A percentile compares a stretch with the other conserved stretches of the same genome.
Conservation (phyloP, 2,797 vertebrate species). For the Tragopan temminckii region DNA sequence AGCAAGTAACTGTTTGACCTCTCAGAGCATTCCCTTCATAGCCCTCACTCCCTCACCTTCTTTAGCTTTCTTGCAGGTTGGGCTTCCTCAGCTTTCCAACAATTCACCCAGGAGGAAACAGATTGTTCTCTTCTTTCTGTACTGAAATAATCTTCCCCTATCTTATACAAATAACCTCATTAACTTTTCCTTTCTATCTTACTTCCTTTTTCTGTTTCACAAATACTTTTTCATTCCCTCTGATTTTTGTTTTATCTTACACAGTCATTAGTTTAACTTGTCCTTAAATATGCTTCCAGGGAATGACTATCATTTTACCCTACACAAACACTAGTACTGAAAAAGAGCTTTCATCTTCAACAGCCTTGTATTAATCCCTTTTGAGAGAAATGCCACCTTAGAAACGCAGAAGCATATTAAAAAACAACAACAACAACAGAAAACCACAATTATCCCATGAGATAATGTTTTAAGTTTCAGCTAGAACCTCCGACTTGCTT, state of each 20-base stretch:
- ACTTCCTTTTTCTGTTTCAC: not conserved
- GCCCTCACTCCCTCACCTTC: not conserved
- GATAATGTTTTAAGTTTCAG: not conserved
- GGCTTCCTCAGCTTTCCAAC: not conserved
- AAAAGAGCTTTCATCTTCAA: conserved; percentile 12
- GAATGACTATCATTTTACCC: not conserved
- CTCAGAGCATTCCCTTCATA: not conserved
- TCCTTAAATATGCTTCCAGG: not conserved
- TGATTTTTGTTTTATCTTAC: conserved; percentile 43
- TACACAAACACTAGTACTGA: not conserved
- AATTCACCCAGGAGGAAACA: not conserved
- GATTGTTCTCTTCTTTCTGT: not conserved
- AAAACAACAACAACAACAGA: not conserved
- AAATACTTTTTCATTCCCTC: not conserved
- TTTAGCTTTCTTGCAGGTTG: not conserved
- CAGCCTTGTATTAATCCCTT: not conserved
- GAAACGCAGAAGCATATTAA: not conserved
- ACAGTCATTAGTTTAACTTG: not conserved
- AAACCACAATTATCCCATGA: not conserved
- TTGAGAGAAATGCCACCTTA: not conserved
- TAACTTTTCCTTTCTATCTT: not conserved
- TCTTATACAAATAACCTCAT: not conserved
- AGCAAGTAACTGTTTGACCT: not conserved
- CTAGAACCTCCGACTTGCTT: not conserved
- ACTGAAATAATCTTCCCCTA: not conserved